Evolutionary conservation across 2,888 invertebrate species (phyloP).

Genomic region (Drosophila algonquin): DNA sequence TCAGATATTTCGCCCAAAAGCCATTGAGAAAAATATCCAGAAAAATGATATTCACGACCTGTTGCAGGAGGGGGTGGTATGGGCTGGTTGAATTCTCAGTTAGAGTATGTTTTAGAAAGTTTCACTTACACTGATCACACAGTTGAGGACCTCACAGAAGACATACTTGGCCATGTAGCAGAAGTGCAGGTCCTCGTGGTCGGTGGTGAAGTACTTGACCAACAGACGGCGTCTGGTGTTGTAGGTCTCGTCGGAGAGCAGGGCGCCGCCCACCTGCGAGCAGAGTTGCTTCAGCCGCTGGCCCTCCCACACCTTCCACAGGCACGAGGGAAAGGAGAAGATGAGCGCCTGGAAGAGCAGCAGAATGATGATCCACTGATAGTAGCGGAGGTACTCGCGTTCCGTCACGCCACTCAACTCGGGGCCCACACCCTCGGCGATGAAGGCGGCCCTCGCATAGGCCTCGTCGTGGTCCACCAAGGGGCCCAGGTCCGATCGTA

Average conservation of each 20-base stretch:
- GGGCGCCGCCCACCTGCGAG: slow-evolving; percentile 77
- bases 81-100: too few relatives aligned
- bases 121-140: slow-evolving; percentile 88
- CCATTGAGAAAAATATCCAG: slow-evolving; percentile 82
- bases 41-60: slow-evolving; percentile 79
- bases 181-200: slow-evolving; percentile 80
- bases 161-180: slow-evolving; percentile 88
- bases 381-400: slow-evolving; percentile 81
- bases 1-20: slow-evolving; percentile 81
- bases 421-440: slow-evolving; percentile 75
- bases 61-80: not conserved
- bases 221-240: slow-evolving; percentile 71
- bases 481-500: slow-evolving; percentile 16
- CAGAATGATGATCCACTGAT: slow-evolving; percentile 83
- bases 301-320: slow-evolving; percentile 84
- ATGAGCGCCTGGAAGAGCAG: slow-evolving; percentile 79
- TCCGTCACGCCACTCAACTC: slow-evolving; percentile 67
- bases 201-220: slow-evolving; percentile 80
- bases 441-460: slow-evolving; percentile 58
- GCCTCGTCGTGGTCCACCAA: slow-evolving; percentile 54
- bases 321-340: slow-evolving; percentile 81
- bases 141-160: slow-evolving; percentile 90
- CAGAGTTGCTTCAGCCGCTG: slow-evolving; percentile 84
- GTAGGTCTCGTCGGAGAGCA: slow-evolving; percentile 77
- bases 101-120: too few relatives aligned